Evolutionary conservation across 2,113 vertebrate genomes (phyloP), one percentile per base, ranked within the genome.

Genomic region (Leptobrachium ailaonicum): DNA sequence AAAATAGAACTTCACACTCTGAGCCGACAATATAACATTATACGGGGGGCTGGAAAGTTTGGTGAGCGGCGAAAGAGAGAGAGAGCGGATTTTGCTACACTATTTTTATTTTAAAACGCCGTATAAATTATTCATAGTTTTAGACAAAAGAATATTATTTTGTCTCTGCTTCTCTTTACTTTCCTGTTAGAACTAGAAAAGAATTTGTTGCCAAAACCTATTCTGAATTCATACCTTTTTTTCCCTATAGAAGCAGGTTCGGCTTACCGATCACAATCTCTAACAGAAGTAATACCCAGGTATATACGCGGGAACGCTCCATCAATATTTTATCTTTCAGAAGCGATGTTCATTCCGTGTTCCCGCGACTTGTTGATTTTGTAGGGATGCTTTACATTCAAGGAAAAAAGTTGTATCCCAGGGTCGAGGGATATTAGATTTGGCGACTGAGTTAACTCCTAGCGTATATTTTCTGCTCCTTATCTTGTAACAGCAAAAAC

Each of bases 131-230:
- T 79, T 72, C 40, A 66, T 67, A 40, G 41, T 14, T 69, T 2
- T 9, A 83, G 64, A 41, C 2, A 75, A 83, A 85, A 70, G 14
- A 66, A 43, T 58, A 42, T 4, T 68, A 79, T 84, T 85, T 56
- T 70, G 20, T 54, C 73, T 81, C 66, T 45, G 14, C 70, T 72
- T 76, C 0, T 32, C 0, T 10, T 64, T 66, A 2, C 11, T 41
- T 41, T 10, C 41, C 41, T 41, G 64, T 20, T 66, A 66, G 41
- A 68, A 11, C 3, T 53, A 20, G 44, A 70, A 75, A 62, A 42
- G 47, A 43, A 73, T 66, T 73, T 71, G 32, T 42, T 76, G 12
- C 67, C 20, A 32, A 10, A 62, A 71, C 69, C 40, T 0, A 3
- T 67, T 84, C 75, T 77, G 14, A 82, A 32, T 53, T 0, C 2